These are phyloP conservation scores for Caenorhabditis sinica DNA, from an alignment of 2,888 invertebrate species.

Conservation along the genomic window DNA sequence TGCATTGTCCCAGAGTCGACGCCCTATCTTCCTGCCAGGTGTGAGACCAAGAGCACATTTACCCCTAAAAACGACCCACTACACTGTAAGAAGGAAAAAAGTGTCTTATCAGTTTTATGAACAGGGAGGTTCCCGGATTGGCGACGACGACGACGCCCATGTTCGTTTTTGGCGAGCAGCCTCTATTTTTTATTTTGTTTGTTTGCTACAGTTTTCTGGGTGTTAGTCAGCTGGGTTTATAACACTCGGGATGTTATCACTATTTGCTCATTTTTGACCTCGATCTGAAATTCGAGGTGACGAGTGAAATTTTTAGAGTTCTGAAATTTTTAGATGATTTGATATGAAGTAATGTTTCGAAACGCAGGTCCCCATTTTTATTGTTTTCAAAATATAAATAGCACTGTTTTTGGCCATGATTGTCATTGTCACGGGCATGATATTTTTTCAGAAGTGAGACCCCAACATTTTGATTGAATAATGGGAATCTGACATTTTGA, in stretches of 20 bases:
- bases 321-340: too few relatives aligned
- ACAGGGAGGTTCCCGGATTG: constrained; percentile 57
- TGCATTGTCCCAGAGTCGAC: constrained; percentile 20
- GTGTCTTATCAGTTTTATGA: constrained; percentile 50
- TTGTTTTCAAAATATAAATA: background rate
- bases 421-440: too few relatives aligned
- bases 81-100: background rate
- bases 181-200: constrained; percentile 17
- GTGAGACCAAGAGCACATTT: constrained; percentile 7
- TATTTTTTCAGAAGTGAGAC: too few relatives aligned
- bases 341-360: too few relatives aligned
- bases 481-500: too few relatives aligned
- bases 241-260: constrained; percentile 24
- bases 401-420: too few relatives aligned
- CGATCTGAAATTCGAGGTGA: background rate
- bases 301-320: too few relatives aligned
- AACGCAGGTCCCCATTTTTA: background rate
- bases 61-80: constrained; percentile 2
- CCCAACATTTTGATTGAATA: too few relatives aligned
- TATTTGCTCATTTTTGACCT: constrained; percentile 27
- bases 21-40: constrained; percentile 10
- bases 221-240: constrained; percentile 33
- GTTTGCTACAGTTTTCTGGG: constrained; percentile 9
- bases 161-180: constrained; percentile 23
- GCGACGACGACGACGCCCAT: constrained; percentile 35